Percentiles rank a stretch among this genome's conserved stretches.
phyloP scores from a whole-genome alignment of 1,140 invertebrate genomes.

The Cyclargus thomasi region DNA sequence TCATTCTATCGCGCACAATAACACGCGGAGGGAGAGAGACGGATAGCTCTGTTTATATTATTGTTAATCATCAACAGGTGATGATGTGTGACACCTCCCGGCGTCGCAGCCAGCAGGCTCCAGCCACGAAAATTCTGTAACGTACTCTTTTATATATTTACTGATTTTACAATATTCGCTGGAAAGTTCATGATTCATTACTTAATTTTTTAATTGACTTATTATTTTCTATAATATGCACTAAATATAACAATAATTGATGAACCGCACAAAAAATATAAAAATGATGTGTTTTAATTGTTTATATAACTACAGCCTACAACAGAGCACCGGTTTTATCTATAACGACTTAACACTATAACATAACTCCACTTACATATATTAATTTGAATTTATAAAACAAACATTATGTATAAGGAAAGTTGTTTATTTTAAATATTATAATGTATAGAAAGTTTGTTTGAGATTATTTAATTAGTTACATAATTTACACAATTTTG shows the following conservation, averaged over 20 bases:
- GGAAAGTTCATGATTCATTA: no score
- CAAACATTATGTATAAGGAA: slow-evolving; percentile 6
- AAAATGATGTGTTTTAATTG: no score
- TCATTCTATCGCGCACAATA: slow-evolving; percentile 34
- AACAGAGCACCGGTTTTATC: neutral
- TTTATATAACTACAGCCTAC: no score
- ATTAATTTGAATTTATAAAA: neutral
- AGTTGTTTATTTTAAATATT: slow-evolving; percentile 8
- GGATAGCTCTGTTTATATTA: neutral
- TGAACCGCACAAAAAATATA: no score
- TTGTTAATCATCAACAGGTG: neutral
- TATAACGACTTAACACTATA: neutral
- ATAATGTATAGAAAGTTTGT: neutral
- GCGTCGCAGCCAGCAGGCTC: no score
- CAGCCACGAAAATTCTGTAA: no score
- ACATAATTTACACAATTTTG: neutral
- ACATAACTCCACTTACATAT: neutral
- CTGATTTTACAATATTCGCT: no score
- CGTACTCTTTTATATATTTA: no score
- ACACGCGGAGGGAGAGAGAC: slow-evolving; percentile 9
- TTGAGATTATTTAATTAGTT: neutral
- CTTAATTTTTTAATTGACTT: no score
- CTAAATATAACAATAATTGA: no score
- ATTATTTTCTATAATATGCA: no score
- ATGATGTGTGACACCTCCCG: neutral